Evolutionary conservation across 2,113 vertebrate species (phyloP).

Genomic region (Tyrannus savana): DNA sequence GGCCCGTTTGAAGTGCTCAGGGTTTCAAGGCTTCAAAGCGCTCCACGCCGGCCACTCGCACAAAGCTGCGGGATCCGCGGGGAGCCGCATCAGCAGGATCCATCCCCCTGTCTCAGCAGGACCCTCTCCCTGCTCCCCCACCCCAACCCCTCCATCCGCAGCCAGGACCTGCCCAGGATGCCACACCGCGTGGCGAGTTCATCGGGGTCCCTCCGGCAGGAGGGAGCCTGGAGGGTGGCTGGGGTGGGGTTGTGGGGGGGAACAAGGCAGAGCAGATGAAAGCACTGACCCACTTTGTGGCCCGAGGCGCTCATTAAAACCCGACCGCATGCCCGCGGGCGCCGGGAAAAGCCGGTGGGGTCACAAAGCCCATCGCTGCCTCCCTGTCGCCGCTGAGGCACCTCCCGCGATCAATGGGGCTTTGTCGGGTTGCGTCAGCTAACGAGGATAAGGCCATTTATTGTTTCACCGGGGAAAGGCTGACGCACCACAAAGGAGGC

Average conservation of each 20-base stretch:
- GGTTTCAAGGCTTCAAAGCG: conserved; percentile 75
- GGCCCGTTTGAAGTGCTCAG: conserved; percentile 75
- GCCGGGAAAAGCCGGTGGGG: conserved; percentile 13
- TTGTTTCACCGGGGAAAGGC: neutral
- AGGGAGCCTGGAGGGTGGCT: neutral
- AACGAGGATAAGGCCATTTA: conserved; percentile 37
- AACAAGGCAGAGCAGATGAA: neutral
- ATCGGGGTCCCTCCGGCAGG: neutral
- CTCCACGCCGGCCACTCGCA: conserved; percentile 46
- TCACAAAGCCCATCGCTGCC: neutral
- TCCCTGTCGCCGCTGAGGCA: neutral
- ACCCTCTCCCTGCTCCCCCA: neutral
- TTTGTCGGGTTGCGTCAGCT: conserved; percentile 29
- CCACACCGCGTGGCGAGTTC: neutral
- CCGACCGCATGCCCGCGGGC: neutral
- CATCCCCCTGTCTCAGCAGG: conserved; percentile 31
- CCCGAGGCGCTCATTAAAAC: conserved; percentile 27
- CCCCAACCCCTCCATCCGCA: neutral
- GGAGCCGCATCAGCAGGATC: conserved; percentile 58
- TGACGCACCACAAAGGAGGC: conserved; percentile 9
- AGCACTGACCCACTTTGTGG: conserved; percentile 1
- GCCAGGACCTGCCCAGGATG: neutral
- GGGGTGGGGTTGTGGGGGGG: neutral
- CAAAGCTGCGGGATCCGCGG: conserved; percentile 47
- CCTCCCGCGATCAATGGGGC: conserved; percentile 17